A percentile compares a stretch with the other conserved stretches of the same genome.
phyloP scores from a whole-genome alignment of 2,113 vertebrate species.

The Clarias magur region DNA sequence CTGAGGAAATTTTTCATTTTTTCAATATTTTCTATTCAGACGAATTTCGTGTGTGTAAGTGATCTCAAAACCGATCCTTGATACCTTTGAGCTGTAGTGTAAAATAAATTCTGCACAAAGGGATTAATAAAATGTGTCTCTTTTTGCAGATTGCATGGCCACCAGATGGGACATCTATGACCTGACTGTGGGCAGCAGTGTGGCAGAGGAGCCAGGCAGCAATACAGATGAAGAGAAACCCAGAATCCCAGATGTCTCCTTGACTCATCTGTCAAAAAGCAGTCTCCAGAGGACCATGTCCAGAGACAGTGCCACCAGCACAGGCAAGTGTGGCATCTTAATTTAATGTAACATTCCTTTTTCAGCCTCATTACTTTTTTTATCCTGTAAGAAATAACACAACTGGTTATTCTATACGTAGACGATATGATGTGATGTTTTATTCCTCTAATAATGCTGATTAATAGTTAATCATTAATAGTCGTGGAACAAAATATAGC shows the following conservation, averaged over 20 bases:
- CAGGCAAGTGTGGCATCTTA: conserved; percentile 65
- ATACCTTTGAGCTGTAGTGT: too few relatives aligned
- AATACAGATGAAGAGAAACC: conserved; percentile 28
- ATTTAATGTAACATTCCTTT: not conserved
- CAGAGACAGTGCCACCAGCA: conserved; percentile 57
- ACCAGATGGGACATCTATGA: conserved; percentile 81
- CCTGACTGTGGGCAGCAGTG: conserved; percentile 41
- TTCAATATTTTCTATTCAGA: too few relatives aligned
- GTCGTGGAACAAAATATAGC: not conserved
- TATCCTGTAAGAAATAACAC: not conserved
- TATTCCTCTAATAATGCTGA: not conserved
- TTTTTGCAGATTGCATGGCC: conserved; percentile 68
- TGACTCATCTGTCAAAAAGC: conserved; percentile 39
- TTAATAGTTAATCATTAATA: not conserved
- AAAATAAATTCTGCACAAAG: too few relatives aligned
- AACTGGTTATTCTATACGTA: not conserved
- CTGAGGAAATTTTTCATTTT: too few relatives aligned
- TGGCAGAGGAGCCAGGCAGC: not conserved
- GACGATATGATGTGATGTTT: not conserved
- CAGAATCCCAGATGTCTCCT: not conserved
- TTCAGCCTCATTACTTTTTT: not conserved
- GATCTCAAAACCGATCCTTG: too few relatives aligned
- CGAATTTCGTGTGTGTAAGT: too few relatives aligned
- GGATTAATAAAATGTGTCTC: not conserved
- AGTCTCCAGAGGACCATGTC: conserved; percentile 46